Evolutionary conservation across 2,888 invertebrate genomes (phyloP).

Genomic region (Herminia tarsipennalis): DNA sequence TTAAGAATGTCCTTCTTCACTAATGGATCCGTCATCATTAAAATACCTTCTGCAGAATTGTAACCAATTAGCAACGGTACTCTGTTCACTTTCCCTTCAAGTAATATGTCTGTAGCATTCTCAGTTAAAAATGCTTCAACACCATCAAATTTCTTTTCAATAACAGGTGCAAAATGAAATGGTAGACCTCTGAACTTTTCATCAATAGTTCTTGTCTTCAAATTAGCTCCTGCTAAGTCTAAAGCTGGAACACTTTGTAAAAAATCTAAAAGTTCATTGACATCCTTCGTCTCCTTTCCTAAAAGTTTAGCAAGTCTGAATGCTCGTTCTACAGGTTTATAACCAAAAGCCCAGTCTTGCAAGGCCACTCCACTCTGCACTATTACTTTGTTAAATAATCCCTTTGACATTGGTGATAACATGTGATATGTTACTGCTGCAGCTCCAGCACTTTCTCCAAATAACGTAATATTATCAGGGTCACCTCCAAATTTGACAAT

Average conservation of each 20-base stretch:
- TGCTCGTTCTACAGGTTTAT: constrained; percentile 53
- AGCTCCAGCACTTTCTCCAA: constrained; percentile 75
- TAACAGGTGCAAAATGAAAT: constrained; percentile 60
- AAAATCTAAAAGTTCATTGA: constrained; percentile 53
- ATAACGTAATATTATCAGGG: constrained; percentile 65
- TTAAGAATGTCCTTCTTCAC: constrained; percentile 52
- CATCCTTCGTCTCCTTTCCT: constrained; percentile 60
- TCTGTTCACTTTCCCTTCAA: constrained; percentile 50
- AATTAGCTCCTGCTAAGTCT: constrained; percentile 49
- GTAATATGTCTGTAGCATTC: constrained; percentile 51
- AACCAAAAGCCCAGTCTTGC: constrained; percentile 58
- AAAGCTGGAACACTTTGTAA: constrained; percentile 55
- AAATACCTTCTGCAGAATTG: constrained; percentile 63
- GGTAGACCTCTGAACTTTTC: constrained; percentile 59
- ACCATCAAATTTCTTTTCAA: constrained; percentile 58
- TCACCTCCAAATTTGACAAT: constrained; percentile 67
- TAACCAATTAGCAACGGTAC: constrained; percentile 65
- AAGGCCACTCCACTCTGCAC: constrained; percentile 68
- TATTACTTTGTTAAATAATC: constrained; percentile 70
- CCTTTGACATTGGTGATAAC: constrained; percentile 70
- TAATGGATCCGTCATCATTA: constrained; percentile 43
- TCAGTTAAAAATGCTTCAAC: constrained; percentile 58
- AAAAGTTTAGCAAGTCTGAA: constrained; percentile 58
- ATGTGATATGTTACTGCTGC: constrained; percentile 67
- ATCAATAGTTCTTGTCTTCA: constrained; percentile 53